A percentile compares a stretch with the other conserved stretches of the same genome.
Evolutionary conservation across 2,888 invertebrate genomes (phyloP).

Genomic region (Labia minor): DNA sequence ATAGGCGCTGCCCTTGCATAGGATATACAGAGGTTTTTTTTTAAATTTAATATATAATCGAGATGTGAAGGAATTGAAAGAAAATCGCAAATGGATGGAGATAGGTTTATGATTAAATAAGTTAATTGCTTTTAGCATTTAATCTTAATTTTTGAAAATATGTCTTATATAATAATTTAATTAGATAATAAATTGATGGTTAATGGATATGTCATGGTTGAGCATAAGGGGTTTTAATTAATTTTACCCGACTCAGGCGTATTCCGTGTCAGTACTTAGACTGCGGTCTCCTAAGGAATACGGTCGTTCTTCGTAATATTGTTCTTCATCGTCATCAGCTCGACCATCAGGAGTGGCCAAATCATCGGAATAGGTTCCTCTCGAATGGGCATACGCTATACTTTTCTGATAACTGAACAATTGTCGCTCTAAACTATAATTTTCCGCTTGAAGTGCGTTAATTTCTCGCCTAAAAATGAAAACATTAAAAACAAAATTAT

Average conservation of each 20-base stretch:
- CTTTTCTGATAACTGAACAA: constrained; percentile 73
- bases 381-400: constrained; percentile 59
- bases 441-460: constrained; percentile 67
- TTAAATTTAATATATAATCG: too few relatives aligned
- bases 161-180: too few relatives aligned
- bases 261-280: constrained; percentile 59
- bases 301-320: constrained; percentile 31
- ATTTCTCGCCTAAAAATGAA: constrained; percentile 57
- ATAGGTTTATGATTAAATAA: too few relatives aligned
- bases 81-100: too few relatives aligned
- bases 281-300: constrained; percentile 46
- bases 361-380: constrained; percentile 40
- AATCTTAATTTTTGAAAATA: too few relatives aligned
- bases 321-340: constrained; percentile 30
- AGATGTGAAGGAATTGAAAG: too few relatives aligned
- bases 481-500: background rate
- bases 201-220: too few relatives aligned
- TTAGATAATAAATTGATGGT: too few relatives aligned
- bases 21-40: too few relatives aligned
- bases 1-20: too few relatives aligned
- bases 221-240: too few relatives aligned
- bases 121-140: too few relatives aligned
- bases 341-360: constrained; percentile 36
- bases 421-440: constrained; percentile 69
- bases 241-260: constrained; percentile 45